Base-by-base conservation (phyloP, 2,888 invertebrate genomes). In the Trichopoda pennipes region DNA sequence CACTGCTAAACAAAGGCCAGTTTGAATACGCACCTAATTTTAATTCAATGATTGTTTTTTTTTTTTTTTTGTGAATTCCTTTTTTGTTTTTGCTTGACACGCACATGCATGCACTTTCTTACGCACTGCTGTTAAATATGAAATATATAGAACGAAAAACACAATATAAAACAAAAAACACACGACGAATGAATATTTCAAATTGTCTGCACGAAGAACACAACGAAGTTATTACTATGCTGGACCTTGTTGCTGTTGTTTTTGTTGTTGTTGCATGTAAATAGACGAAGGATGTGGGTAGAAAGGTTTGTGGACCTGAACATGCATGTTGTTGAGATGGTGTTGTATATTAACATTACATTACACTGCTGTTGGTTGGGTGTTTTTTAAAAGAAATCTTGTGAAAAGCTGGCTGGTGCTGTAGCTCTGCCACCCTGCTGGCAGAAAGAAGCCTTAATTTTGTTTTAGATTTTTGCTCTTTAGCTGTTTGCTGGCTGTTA, bases 261-360 rank as follows among this genome's bases (percentile, higher is more conserved):
- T n/a, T 66, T 66, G 23, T 17, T 58, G 23, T 61, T 68, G 49
- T 42, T 51, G 21, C 55, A 32, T 60, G 21, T 28, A 47, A 38
- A 63, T 21, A 63, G 69, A 69, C 44, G 63, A 77, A 69, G 69
- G 61, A 69, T 77, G 61, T 61, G 69, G 61, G 69, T 76, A 69
- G 47, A 61, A 47, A 53, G 44, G 44, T 44, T 44, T 44, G 38
- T 35, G 49, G 19, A 16, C 56, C 32, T 32, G 21, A 12, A 16
- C 12, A 35, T 35, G 35, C 35, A 35, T 55, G 8, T 61, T 19
- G 9, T n/a, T n/a, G n/a, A n/a, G n/a, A n/a, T n/a, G n/a, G n/a
- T 51, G 12, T 38, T 38, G 10, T 38, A 12, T 38, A 1, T 38
- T 38, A 38, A 38, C 38, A 38, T 38, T 38, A 38, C n/a, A 44